These are phyloP conservation scores for Hydrophis major DNA, from an alignment of 2,797 vertebrate genomes.

Conservation along the genomic window DNA sequence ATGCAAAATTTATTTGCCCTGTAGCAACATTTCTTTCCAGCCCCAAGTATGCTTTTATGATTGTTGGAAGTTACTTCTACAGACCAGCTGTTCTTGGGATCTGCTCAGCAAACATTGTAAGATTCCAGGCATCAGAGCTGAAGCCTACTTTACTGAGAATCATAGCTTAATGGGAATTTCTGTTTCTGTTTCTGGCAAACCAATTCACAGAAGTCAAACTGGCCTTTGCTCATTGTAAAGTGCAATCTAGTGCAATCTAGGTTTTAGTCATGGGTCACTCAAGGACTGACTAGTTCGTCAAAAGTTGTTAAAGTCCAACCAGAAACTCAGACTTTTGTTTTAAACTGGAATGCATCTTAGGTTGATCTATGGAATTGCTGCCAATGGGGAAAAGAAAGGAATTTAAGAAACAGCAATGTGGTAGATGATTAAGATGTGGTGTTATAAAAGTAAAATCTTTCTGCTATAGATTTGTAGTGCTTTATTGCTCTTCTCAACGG, in stretches of 20 bases:
- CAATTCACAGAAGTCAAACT: background rate
- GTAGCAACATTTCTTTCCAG: background rate
- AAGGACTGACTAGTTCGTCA: background rate
- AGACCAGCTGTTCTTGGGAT: background rate
- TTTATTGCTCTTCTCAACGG: background rate
- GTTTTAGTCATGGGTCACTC: background rate
- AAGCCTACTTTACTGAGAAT: background rate
- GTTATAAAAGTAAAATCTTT: background rate
- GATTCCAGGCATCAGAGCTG: background rate
- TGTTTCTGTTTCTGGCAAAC: background rate
- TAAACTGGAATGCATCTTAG: background rate
- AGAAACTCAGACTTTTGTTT: background rate
- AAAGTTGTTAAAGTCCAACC: background rate
- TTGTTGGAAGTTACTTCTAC: background rate
- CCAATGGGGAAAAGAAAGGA: background rate
- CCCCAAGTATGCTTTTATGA: background rate
- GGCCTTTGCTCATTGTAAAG: background rate
- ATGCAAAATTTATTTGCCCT: background rate
- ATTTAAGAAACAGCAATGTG: background rate
- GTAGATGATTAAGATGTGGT: background rate
- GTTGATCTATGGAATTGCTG: background rate
- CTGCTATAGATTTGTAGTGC: background rate
- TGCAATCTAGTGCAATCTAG: background rate
- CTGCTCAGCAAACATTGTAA: background rate
- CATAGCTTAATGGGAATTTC: background rate